Evolutionary conservation across 1,140 invertebrate genomes (phyloP).

Genomic region (Penaeus indicus): DNA sequence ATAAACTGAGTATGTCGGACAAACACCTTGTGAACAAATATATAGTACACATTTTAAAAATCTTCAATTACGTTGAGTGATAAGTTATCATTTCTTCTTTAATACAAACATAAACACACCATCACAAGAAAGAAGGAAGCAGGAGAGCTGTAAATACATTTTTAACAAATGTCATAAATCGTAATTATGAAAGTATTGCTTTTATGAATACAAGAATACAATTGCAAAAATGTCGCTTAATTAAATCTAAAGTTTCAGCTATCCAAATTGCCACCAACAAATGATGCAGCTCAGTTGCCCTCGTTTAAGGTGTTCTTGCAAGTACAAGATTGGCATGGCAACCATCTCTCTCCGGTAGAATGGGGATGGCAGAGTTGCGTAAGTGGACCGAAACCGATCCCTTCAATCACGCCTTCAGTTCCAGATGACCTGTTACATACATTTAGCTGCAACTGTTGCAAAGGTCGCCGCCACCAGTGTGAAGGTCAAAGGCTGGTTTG

Average conservation of each 20-base stretch:
- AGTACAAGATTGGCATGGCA: background rate
- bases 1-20: background rate
- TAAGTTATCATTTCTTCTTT: too few relatives aligned
- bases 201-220: background rate
- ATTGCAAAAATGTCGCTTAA: background rate
- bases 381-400: background rate
- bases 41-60: too few relatives aligned
- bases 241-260: background rate
- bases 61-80: too few relatives aligned
- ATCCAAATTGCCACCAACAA: background rate
- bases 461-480: background rate
- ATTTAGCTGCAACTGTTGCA: background rate
- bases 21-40: background rate
- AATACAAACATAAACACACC: too few relatives aligned
- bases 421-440: background rate
- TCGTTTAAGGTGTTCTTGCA: conserved; percentile 20
- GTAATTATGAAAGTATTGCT: background rate
- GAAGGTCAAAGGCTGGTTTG: background rate
- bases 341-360: background rate
- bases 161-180: background rate
- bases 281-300: background rate
- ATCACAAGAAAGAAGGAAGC: too few relatives aligned
- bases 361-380: background rate
- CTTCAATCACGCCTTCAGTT: background rate
- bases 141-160: too few relatives aligned